phyloP scores from a whole-genome alignment of 2,113 vertebrate species.

The Galeopterus variegatus region DNA sequence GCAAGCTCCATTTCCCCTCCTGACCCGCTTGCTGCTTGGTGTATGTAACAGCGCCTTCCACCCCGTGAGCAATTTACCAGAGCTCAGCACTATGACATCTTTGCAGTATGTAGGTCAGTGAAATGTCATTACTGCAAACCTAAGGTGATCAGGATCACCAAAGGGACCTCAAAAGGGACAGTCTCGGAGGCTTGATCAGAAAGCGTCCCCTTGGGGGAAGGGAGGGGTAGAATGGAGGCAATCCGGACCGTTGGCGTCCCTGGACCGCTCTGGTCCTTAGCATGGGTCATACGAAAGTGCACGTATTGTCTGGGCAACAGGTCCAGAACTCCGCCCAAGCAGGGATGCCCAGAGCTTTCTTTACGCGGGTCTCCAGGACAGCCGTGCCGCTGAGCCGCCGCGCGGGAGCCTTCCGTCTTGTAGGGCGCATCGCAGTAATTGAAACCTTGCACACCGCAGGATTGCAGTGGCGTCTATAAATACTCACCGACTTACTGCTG shows the following conservation, averaged over 20 bases:
- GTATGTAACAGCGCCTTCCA: not conserved
- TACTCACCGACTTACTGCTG: conserved; percentile 75
- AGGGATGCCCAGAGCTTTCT: not conserved
- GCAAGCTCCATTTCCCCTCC: conserved; percentile 7
- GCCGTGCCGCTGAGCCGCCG: not conserved
- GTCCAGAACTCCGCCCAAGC: not conserved
- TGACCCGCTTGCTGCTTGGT: not conserved
- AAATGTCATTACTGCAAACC: conserved; percentile 1
- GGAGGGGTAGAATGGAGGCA: not conserved
- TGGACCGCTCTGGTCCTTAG: not conserved
- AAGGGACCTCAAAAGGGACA: not conserved
- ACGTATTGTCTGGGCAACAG: not conserved
- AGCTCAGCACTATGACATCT: not conserved
- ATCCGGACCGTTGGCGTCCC: not conserved
- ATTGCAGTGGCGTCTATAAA: conserved; percentile 75
- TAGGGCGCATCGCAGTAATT: conserved; percentile 61
- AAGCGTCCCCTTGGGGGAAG: not conserved
- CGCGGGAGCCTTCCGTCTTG: not conserved
- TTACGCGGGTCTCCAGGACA: not conserved
- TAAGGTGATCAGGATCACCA: not conserved
- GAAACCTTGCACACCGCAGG: conserved; percentile 79
- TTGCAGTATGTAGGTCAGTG: not conserved
- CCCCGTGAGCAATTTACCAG: not conserved
- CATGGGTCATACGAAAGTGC: not conserved
- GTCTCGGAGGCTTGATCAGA: not conserved